Conservation (phyloP, 2,113 vertebrate genomes). For the Trematocara nigrifrons region DNA sequence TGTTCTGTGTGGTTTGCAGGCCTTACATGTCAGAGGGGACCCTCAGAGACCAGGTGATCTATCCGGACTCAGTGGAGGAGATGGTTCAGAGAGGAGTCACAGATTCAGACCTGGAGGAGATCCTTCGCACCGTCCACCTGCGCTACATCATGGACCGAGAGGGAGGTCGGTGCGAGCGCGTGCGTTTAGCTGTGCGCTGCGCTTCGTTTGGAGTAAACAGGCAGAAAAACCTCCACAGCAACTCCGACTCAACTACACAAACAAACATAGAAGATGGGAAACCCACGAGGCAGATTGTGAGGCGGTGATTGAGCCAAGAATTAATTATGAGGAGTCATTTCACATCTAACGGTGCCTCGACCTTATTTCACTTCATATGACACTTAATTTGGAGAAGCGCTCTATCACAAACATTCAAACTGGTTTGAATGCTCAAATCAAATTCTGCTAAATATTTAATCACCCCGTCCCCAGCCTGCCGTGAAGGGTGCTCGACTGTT, state of each 20-base stretch:
- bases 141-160: constrained; percentile 93
- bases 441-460: background rate
- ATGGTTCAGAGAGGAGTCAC: constrained; percentile 82
- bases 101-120: constrained; percentile 82
- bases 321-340: background rate
- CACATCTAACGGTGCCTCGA: background rate
- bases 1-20: constrained; percentile 55
- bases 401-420: background rate
- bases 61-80: constrained; percentile 88
- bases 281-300: background rate
- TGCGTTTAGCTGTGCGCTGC: background rate
- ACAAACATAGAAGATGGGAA: background rate
- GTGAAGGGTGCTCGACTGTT: background rate
- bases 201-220: background rate
- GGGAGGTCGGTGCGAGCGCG: constrained; percentile 74
- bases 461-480: background rate
- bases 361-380: background rate
- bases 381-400: rapidly evolving
- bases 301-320: rapidly evolving
- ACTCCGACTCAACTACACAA: background rate
- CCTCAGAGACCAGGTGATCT: constrained; percentile 94
- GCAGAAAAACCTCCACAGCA: background rate
- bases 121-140: constrained; percentile 87
- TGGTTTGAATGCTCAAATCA: background rate
- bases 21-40: constrained; percentile 98